Evolutionary conservation across 2,888 invertebrate species (phyloP).

Genomic region (Terebella lapidaria): DNA sequence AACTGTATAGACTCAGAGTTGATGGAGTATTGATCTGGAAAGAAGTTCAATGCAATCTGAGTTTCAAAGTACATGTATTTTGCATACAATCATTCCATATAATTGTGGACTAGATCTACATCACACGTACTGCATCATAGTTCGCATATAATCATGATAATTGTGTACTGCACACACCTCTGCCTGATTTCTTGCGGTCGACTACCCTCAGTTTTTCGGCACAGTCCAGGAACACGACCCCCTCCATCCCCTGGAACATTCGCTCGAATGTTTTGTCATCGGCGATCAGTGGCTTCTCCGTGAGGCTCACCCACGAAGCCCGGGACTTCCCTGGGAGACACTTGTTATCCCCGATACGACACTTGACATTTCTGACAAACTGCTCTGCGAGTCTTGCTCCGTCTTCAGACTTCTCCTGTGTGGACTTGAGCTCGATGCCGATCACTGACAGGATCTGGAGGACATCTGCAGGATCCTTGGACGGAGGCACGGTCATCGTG

Average conservation of each 20-base stretch:
- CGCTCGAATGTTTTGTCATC: conserved; percentile 29
- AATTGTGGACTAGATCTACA: too few species aligned
- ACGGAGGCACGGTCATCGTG: not conserved
- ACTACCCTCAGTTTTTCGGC: conserved; percentile 16
- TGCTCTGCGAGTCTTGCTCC: not conserved
- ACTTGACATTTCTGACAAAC: not conserved
- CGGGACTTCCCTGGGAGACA: conserved; percentile 28
- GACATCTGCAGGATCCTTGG: conserved; percentile 11
- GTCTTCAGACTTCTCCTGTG: not conserved
- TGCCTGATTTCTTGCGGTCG: too few species aligned
- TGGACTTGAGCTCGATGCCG: conserved; percentile 1
- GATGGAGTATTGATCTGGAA: not conserved
- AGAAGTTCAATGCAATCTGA: too few species aligned
- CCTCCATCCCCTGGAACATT: conserved; percentile 13
- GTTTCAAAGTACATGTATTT: too few species aligned
- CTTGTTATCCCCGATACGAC: not conserved
- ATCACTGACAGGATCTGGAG: conserved; percentile 10
- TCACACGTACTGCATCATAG: too few species aligned
- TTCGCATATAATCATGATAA: too few species aligned
- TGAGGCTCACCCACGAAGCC: conserved; percentile 35
- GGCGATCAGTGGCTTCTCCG: conserved; percentile 40
- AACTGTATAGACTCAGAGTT: not conserved
- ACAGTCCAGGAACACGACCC: conserved; percentile 16
- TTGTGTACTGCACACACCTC: too few species aligned
- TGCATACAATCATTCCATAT: too few species aligned